Percentiles rank a stretch among this genome's conserved stretches.
Conservation (phyloP, 2,113 vertebrate genomes). For the Macroglossus sobrinus region DNA sequence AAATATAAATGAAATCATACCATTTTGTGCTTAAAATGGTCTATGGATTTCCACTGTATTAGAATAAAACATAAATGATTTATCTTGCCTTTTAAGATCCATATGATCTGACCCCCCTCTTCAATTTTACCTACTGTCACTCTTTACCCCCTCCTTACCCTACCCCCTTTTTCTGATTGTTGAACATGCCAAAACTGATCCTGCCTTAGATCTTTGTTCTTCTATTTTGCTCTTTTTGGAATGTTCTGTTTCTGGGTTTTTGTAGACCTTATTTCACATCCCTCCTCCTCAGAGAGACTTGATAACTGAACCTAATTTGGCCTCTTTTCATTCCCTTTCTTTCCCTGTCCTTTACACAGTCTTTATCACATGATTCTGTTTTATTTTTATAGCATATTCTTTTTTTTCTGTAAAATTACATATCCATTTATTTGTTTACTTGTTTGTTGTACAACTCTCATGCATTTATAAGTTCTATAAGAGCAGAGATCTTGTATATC, state of each 20-base stretch:
- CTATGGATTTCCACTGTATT: background rate
- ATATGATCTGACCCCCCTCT: background rate
- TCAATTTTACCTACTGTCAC: background rate
- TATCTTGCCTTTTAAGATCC: background rate
- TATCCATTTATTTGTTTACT: background rate
- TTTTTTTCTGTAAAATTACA: background rate
- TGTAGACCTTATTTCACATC: background rate
- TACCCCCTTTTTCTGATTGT: background rate
- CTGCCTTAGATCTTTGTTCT: background rate
- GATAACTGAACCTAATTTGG: background rate
- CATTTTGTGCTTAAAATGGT: background rate
- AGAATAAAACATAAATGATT: background rate
- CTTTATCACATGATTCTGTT: background rate
- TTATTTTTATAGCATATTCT: background rate
- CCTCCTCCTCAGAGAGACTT: background rate
- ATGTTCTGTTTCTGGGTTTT: background rate
- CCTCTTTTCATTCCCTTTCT: background rate
- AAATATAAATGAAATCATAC: background rate
- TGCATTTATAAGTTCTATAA: no score
- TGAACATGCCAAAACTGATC: background rate
- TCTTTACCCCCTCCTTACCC: background rate
- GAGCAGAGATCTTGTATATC: background rate
- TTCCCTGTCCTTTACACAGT: background rate
- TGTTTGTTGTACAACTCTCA: background rate
- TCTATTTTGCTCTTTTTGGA: background rate